Percentiles rank a stretch among this genome's conserved stretches.
phyloP scores from a whole-genome alignment of 1,140 invertebrate genomes.

The Zeugodacus cucurbitae region DNA sequence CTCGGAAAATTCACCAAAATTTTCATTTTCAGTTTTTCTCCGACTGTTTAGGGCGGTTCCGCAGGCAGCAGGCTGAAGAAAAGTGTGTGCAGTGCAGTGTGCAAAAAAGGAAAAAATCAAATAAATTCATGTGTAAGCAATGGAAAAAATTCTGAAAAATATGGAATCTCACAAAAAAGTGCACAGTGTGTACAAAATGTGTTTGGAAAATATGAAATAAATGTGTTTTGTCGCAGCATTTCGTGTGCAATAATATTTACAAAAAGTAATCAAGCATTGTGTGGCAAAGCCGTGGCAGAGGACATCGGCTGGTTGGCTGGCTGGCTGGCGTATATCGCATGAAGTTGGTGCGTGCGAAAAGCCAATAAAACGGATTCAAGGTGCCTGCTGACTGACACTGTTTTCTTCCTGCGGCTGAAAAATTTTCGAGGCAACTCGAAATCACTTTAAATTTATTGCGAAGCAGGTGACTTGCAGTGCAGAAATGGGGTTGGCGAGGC shows the following conservation, averaged over 20 bases:
- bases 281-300: neutral
- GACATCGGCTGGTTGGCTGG: neutral
- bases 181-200: neutral
- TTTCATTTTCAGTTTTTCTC: constrained; percentile 66
- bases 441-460: neutral
- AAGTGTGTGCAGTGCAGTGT: constrained; percentile 40
- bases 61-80: constrained; percentile 57
- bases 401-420: neutral
- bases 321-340: neutral
- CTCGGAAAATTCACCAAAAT: constrained; percentile 60
- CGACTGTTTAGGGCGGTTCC: constrained; percentile 66
- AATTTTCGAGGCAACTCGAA: neutral
- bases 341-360: constrained; percentile 8
- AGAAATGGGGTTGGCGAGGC: neutral
- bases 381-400: neutral
- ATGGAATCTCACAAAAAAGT: constrained; percentile 3
- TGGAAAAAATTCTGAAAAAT: constrained; percentile 41
- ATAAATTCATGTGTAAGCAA: constrained; percentile 42
- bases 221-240: neutral
- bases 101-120: constrained; percentile 16
- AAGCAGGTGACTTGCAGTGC: neutral
- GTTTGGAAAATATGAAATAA: neutral
- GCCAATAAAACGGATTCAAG: constrained; percentile 21
- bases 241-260: neutral
- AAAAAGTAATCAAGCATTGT: constrained; percentile 12